Evolutionary conservation across 2,797 vertebrate genomes (phyloP).

Genomic region (Cichlasoma orientale): DNA sequence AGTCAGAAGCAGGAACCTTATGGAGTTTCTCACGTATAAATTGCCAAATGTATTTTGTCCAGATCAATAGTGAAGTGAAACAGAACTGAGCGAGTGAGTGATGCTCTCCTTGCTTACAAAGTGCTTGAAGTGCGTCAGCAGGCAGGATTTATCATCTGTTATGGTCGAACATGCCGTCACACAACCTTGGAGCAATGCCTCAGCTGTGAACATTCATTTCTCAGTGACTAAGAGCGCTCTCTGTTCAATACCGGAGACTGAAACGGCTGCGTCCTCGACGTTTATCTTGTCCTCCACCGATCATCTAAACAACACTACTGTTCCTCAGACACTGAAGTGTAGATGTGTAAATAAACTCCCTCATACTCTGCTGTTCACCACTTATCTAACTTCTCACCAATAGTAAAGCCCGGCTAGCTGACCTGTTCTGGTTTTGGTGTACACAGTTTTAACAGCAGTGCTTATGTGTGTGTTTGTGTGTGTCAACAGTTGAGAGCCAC

Average conservation of each 20-base stretch:
- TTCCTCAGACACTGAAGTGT: not conserved
- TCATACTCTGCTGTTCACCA: not conserved
- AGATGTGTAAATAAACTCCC: constrained; percentile 34
- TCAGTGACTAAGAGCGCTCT: constrained; percentile 40
- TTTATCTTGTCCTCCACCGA: constrained; percentile 35
- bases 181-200: constrained; percentile 65
- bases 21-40: constrained; percentile 52
- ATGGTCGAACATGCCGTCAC: constrained; percentile 45
- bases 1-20: constrained; percentile 49
- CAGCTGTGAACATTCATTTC: constrained; percentile 57
- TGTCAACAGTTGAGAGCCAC: constrained; percentile 92
- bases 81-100: constrained; percentile 64
- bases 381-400: not conserved
- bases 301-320: constrained; percentile 13
- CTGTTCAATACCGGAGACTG: constrained; percentile 45
- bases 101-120: constrained; percentile 60
- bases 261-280: constrained; percentile 7
- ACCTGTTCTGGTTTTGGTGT: constrained; percentile 2
- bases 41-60: constrained; percentile 66
- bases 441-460: constrained; percentile 18
- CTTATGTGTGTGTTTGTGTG: constrained; percentile 29
- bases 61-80: constrained; percentile 71
- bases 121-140: constrained; percentile 70
- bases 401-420: not conserved
- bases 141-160: constrained; percentile 70